Evolutionary conservation across 2,888 invertebrate species (phyloP), one percentile per base, ranked within the genome.

Genomic region (Crossocerus cetratus): DNA sequence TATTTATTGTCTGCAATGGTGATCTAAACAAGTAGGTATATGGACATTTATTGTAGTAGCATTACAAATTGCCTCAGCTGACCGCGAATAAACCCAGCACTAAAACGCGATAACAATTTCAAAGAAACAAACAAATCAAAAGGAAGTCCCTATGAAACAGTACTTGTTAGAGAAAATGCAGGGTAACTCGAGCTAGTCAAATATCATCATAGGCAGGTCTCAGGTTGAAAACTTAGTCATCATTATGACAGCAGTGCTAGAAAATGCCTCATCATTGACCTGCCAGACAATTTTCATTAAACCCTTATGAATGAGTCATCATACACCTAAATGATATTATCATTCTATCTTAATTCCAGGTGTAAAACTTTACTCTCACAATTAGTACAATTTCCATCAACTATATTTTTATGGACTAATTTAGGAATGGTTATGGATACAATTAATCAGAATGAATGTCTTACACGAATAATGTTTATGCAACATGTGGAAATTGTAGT

Each of bases 141-240:
- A 22, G 45, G 56, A 22, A 20, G 13, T 63, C n/a, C 62, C 4
- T n/a, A 54, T 8, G 42, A 56, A 65, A 16, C 20, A 18, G 14
- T 43, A 53, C 53, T 16, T 11, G 44, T 58, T 55, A 20, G 32
- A 32, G 32, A 16, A 44, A 63, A 49, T 64, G 60, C 61, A 60
- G 59, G 72, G 70, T 75, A 78, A 84, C 88, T 90, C 90, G 74
- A 90, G 89, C 90, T 84, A 78, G 81, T 86, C 88, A 83, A 70
- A 69, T 66, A 77, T 89, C 90, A 89, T 90, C 90, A 89, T 83
- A 54, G 86, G 87, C 86, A 82, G 83, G 89, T 88, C 89, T 90
- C 90, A 88, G 90, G 77, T 89, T 89, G 90, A 90, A 90, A 90
- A 90, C 90, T 90, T 88, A 11, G 82, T 86, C 84, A 72, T 78